Conservation (phyloP, 2,888 invertebrate species). For the Prosopocoilus inquinatus region DNA sequence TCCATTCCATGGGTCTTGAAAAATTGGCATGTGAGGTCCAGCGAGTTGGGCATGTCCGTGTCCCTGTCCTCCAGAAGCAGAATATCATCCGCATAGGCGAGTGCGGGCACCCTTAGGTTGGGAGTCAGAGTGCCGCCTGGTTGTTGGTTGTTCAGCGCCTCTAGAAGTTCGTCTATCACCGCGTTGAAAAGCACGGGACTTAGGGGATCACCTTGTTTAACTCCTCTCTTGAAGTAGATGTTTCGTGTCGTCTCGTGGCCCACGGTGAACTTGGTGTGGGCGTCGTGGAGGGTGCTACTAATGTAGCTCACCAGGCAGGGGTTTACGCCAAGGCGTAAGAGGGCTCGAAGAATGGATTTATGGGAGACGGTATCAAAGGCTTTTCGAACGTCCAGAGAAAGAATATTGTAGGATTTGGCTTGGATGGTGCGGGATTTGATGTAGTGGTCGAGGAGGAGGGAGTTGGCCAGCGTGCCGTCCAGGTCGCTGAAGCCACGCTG, state of each 20-base stretch:
- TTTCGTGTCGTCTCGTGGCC: slow-evolving; percentile 13
- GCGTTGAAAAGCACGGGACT: slow-evolving; percentile 31
- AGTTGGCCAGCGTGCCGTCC: slow-evolving; percentile 44
- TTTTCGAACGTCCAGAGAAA: slow-evolving; percentile 46
- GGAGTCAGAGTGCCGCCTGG: slow-evolving; percentile 19
- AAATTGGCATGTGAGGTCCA: slow-evolving; percentile 22
- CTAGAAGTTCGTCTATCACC: slow-evolving; percentile 33
- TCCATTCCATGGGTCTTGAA: slow-evolving; percentile 28
- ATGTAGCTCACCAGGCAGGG: slow-evolving; percentile 35
- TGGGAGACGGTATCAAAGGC: slow-evolving; percentile 43
- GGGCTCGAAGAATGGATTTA: slow-evolving; percentile 29
- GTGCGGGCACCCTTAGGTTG: slow-evolving; percentile 23
- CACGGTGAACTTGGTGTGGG: slow-evolving; percentile 29
- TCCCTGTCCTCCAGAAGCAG: slow-evolving; percentile 38
- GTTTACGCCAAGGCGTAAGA: slow-evolving; percentile 37
- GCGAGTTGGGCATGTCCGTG: slow-evolving; percentile 31
- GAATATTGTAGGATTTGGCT: slow-evolving; percentile 37
- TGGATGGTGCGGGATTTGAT: slow-evolving; percentile 30
- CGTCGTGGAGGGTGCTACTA: slow-evolving; percentile 27
- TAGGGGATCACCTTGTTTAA: slow-evolving; percentile 47
- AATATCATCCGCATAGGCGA: slow-evolving; percentile 46
- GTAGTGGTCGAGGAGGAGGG: slow-evolving; percentile 34
- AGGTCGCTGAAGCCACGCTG: slow-evolving; percentile 38
- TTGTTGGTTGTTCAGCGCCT: neutral
- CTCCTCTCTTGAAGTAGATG: slow-evolving; percentile 35